Conservation (phyloP, 53 echinoderm and acorn worm species). For the Henricia sp. region DNA sequence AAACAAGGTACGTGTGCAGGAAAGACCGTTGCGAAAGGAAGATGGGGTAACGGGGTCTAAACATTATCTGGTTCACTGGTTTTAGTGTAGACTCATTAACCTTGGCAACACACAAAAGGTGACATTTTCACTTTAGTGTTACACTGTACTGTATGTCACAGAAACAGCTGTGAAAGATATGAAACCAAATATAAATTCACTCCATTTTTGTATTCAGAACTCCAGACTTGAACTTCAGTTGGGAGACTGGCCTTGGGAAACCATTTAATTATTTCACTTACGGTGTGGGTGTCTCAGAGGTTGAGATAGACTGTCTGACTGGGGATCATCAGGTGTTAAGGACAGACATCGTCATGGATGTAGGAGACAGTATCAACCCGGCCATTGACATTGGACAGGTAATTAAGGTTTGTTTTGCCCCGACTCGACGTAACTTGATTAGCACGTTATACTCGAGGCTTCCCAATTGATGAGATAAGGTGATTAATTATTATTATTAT, state of each 20-base stretch:
- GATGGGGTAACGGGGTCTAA: neutral
- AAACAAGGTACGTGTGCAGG: no score
- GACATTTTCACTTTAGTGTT: no score
- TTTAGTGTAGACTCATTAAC: no score
- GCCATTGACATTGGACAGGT: slow-evolving; percentile 98
- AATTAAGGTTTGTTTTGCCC: neutral
- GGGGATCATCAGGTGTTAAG: slow-evolving; percentile 75
- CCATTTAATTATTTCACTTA: slow-evolving; percentile 60
- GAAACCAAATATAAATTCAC: neutral
- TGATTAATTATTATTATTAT: neutral
- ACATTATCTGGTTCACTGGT: neutral
- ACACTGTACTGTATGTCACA: neutral
- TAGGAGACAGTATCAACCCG: slow-evolving; percentile 88
- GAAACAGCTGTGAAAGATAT: neutral
- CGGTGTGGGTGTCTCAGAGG: slow-evolving; percentile 76
- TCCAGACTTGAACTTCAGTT: slow-evolving; percentile 52
- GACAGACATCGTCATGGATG: slow-evolving; percentile 94
- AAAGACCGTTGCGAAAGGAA: no score
- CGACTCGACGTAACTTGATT: neutral
- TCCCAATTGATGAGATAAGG: neutral
- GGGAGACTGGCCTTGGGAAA: slow-evolving; percentile 50
- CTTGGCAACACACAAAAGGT: no score
- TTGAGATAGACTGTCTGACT: slow-evolving; percentile 89
- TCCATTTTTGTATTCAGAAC: slow-evolving; percentile 27
- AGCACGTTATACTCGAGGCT: neutral